Conservation (phyloP, 2,113 vertebrate genomes). For the Phaethornis superciliosus region DNA sequence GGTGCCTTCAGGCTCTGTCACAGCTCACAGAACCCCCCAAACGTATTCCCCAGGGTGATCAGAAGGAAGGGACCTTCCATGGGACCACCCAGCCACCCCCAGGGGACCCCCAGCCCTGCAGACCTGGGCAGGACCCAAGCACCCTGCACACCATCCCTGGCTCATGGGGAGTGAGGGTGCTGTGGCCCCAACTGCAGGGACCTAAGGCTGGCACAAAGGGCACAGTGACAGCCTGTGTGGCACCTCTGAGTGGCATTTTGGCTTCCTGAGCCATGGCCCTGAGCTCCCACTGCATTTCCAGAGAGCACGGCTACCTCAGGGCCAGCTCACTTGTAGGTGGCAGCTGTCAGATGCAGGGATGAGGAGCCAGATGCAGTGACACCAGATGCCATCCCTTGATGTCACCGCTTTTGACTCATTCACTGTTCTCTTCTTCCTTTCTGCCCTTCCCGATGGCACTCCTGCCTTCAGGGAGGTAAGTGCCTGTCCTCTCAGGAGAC, state of each 20-base stretch:
- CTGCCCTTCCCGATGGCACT: background rate
- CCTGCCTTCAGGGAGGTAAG: constrained; percentile 75
- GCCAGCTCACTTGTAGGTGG: background rate
- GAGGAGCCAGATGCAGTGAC: background rate
- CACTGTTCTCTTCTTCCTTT: background rate
- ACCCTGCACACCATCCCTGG: accelerated
- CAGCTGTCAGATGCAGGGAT: background rate
- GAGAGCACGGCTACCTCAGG: background rate
- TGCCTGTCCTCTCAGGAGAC: background rate
- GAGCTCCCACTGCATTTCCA: background rate
- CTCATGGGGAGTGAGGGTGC: accelerated
- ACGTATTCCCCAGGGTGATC: accelerated
- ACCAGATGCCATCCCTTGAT: background rate
- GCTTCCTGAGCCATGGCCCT: background rate
- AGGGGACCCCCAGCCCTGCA: background rate
- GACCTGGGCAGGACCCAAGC: background rate
- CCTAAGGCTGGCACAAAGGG: background rate
- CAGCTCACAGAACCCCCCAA: accelerated
- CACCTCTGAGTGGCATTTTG: background rate
- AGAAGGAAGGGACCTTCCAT: background rate
- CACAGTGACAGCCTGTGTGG: background rate
- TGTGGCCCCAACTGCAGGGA: accelerated
- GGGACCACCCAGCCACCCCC: too few species aligned
- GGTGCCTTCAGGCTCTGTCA: accelerated
- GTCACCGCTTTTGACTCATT: background rate